Percentiles rank a stretch among this genome's conserved stretches.
These are phyloP conservation scores for Hippocampus kuda DNA, from an alignment of 2,797 vertebrate species.

Conservation along the genomic window DNA sequence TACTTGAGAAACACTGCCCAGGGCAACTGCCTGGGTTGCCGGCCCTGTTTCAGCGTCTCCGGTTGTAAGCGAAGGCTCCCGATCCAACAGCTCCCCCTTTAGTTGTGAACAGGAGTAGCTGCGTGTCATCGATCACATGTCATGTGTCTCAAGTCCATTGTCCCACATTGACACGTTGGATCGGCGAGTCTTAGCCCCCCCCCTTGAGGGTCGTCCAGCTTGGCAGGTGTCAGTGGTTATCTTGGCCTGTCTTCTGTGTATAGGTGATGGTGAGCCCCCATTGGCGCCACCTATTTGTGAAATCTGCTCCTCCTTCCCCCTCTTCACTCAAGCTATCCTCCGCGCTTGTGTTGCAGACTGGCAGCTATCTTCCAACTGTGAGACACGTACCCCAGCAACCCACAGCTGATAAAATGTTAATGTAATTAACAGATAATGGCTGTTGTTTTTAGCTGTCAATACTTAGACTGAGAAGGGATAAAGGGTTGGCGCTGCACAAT, in stretches of 20 bases:
- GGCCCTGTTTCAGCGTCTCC: background rate
- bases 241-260: constrained; percentile 52
- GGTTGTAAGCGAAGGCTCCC: constrained; percentile 8
- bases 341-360: constrained; percentile 57
- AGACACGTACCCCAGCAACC: constrained; percentile 59
- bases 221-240: constrained; percentile 67
- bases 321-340: constrained; percentile 26
- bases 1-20: background rate
- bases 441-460: constrained; percentile 82
- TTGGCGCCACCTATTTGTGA: constrained; percentile 50
- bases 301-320: constrained; percentile 35
- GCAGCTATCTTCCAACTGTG: constrained; percentile 71
- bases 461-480: constrained; percentile 69
- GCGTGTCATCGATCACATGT: constrained; percentile 32
- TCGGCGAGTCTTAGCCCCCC: constrained; percentile 35
- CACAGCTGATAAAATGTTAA: constrained; percentile 78
- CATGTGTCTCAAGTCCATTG: constrained; percentile 43
- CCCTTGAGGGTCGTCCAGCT: constrained; percentile 39
- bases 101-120: constrained; percentile 30
- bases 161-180: constrained; percentile 44
- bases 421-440: constrained; percentile 85
- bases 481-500: constrained; percentile 71
- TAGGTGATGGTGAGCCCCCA: constrained; percentile 48
- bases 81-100: constrained; percentile 43
- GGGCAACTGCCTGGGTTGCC: background rate